Conservation (phyloP, 2,888 invertebrate genomes). For the Cerceris ruficornis region DNA sequence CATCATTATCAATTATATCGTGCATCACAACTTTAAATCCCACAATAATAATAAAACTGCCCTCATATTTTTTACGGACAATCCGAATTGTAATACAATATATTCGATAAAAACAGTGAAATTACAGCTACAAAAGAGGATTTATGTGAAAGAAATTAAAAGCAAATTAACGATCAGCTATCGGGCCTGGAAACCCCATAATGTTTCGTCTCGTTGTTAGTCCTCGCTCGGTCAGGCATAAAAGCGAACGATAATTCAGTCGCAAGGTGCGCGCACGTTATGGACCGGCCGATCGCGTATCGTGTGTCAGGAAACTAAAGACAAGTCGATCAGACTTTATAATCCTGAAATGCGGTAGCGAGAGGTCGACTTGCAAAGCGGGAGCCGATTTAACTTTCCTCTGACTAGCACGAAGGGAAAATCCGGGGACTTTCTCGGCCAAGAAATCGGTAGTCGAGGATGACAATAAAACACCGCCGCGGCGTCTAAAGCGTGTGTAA, state of each 20-base stretch:
- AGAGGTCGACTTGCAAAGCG: constrained; percentile 28
- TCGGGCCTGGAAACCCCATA: constrained; percentile 69
- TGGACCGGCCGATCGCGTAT: constrained; percentile 20
- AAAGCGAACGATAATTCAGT: constrained; percentile 40
- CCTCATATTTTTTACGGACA: no score
- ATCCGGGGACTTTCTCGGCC: constrained; percentile 50
- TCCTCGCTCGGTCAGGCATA: constrained; percentile 17
- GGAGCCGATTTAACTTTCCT: constrained; percentile 48
- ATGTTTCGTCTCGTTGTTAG: constrained; percentile 47
- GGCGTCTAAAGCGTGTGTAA: constrained; percentile 34
- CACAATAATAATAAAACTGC: no score
- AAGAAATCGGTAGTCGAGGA: constrained; percentile 42
- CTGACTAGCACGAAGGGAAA: constrained; percentile 16
- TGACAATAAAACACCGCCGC: constrained; percentile 41
- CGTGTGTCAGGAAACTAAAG: constrained; percentile 72
- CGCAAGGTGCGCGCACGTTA: constrained; percentile 13
- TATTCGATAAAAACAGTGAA: no score
- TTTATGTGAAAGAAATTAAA: neutral
- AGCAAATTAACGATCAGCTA: neutral
- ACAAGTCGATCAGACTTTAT: constrained; percentile 64
- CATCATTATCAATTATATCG: no score
- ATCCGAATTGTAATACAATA: no score
- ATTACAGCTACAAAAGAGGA: no score
- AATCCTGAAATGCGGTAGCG: constrained; percentile 40
- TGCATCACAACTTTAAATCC: no score